These are phyloP conservation scores for Drosophila sp. DNA, from an alignment of 1,140 invertebrate species.

Conservation along the genomic window DNA sequence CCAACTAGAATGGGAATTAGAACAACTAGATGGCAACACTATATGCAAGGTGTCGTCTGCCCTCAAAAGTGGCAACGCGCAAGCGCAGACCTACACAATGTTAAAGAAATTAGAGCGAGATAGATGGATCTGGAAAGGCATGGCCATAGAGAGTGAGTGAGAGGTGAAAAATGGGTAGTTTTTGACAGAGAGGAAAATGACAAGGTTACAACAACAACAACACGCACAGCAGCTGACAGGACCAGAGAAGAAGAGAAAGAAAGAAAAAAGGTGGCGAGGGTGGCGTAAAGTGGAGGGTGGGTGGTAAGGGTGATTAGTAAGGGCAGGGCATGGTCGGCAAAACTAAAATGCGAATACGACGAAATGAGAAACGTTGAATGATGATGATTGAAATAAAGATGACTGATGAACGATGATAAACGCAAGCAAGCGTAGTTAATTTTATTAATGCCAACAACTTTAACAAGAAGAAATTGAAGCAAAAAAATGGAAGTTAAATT, in stretches of 20 bases:
- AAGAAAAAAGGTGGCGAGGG: conserved; percentile 15
- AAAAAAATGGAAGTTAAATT: conserved; percentile 1
- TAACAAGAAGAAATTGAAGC: conserved; percentile 35
- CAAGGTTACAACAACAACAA: conserved; percentile 70
- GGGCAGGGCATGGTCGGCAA: conserved; percentile 39
- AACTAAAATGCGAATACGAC: conserved; percentile 38
- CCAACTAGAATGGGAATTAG: conserved; percentile 20
- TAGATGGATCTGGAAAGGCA: neutral
- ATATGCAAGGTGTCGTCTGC: conserved; percentile 53
- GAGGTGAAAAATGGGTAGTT: conserved; percentile 48
- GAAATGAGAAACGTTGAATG: conserved; percentile 9
- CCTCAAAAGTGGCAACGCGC: conserved; percentile 48
- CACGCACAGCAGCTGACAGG: conserved; percentile 66
- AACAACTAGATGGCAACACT: conserved; percentile 60
- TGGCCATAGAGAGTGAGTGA: neutral
- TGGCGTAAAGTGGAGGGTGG: conserved; percentile 25
- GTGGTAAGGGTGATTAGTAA: neutral
- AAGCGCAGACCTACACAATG: conserved; percentile 43
- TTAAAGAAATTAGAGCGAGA: conserved; percentile 33
- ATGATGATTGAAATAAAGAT: conserved; percentile 25
- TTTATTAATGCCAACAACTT: conserved; percentile 46
- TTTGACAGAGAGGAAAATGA: conserved; percentile 51
- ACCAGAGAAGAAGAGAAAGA: conserved; percentile 31
- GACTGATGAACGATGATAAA: conserved; percentile 32
- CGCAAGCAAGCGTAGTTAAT: conserved; percentile 41